phyloP scores from a whole-genome alignment of 2,113 vertebrate species.

The Uria aalge region DNA sequence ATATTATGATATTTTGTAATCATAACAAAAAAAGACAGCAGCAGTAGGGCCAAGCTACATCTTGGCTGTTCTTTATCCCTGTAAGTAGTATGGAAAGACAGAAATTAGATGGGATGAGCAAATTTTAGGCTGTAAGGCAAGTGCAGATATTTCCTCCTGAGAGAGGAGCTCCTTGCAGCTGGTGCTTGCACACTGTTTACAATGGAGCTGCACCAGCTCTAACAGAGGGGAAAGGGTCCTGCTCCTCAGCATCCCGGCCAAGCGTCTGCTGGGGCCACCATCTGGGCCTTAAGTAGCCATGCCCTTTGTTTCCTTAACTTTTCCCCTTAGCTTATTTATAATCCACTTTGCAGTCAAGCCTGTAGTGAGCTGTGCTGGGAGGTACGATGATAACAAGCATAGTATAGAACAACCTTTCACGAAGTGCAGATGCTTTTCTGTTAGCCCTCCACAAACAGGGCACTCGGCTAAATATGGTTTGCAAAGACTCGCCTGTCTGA shows the following conservation, averaged over 20 bases:
- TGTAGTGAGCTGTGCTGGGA: neutral
- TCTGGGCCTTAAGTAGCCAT: neutral
- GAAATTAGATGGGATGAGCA: neutral
- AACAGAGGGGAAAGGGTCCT: neutral
- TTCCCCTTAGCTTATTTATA: neutral
- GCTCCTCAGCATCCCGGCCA: neutral
- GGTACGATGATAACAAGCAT: neutral
- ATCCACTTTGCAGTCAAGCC: neutral
- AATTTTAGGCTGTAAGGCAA: neutral
- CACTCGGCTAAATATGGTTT: neutral
- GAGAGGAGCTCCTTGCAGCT: neutral
- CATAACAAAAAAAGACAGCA: neutral
- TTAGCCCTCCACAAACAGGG: neutral
- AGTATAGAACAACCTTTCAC: neutral
- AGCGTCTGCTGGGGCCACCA: neutral
- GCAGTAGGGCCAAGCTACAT: accelerated
- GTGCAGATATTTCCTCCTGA: neutral
- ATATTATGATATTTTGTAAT: neutral
- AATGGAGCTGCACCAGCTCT: neutral
- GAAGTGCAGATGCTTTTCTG: neutral
- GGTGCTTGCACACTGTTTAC: neutral
- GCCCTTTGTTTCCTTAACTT: neutral
- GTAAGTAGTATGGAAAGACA: neutral
- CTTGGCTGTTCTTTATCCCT: neutral
- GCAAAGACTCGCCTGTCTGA: neutral